Base-by-base conservation (phyloP, 2,888 invertebrate species). In the Papilio gigon region DNA sequence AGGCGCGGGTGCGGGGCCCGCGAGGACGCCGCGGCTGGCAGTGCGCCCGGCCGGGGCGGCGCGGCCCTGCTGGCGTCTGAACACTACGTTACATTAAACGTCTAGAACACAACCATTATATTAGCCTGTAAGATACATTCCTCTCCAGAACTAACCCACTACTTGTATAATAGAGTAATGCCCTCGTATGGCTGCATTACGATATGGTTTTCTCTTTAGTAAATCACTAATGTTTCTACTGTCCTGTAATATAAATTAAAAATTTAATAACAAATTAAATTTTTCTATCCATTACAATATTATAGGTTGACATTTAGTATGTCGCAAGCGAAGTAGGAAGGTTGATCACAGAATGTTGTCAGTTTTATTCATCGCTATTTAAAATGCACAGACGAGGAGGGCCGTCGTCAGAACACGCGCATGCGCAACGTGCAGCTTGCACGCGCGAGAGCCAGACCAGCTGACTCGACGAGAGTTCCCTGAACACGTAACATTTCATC, bases 401-500 rank as follows among this genome's bases (percentile, higher is more conserved):
- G n/a, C n/a, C n/a, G 73, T 72, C n/a, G 11, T 4, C 11, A 20
- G 44, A 44, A 17, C 20, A 47, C 47, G 6, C 5, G n/a, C 20
- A 9, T 22, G 11, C 22, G 11, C 20, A 22, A 47, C 3, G 12
- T 17, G n/a, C 8, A 40, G n/a, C n/a, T 1, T 20, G 17, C 12
- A 58, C 25, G 58, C 33, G 37, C 35, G 17, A 73, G 80, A 84
- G 83, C 77, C 84, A 77, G 76, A 72, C 82, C 78, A 67, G 78
- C 77, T 76, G 84, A 84, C 86, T 82, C 81, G 67, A 76, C 77
- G 79, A 81, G 81, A 83, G 83, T 83, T 83, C 85, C 81, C 80
- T 89, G 90, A 90, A 90, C 90, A 90, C 89, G 85, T 84, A 84
- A 84, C 79, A 84, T 81, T 81, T 79, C 75, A 30, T 70, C 71